These are phyloP conservation scores for Vesta saturnalis DNA, from an alignment of 2,888 invertebrate species.

Conservation along the genomic window DNA sequence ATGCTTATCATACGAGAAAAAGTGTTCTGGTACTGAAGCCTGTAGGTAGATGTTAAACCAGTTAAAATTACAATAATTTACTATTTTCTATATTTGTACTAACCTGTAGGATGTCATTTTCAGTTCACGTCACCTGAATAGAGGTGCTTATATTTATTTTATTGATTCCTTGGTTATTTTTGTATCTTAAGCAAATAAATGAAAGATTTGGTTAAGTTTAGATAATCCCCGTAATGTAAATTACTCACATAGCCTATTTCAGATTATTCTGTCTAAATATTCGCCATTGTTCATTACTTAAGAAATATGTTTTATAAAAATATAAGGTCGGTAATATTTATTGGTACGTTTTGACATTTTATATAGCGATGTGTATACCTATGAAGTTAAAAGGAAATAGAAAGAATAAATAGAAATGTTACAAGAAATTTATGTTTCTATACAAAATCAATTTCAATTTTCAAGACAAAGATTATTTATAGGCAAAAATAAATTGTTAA, in stretches of 20 bases:
- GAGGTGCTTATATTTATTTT: too few relatives aligned
- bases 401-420: conserved; percentile 39
- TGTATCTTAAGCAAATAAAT: too few relatives aligned
- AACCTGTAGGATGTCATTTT: conserved; percentile 52
- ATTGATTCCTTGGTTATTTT: too few relatives aligned
- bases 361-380: background rate
- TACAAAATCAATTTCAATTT: conserved; percentile 41
- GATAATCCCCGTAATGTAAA: too few relatives aligned
- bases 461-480: conserved; percentile 21
- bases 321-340: too few relatives aligned
- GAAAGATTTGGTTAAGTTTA: too few relatives aligned
- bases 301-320: too few relatives aligned
- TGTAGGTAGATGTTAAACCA: conserved; percentile 57
- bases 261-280: too few relatives aligned
- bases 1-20: too few relatives aligned
- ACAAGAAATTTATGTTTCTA: conserved; percentile 41
- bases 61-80: conserved; percentile 59
- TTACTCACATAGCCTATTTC: too few relatives aligned
- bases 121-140: too few relatives aligned
- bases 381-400: background rate
- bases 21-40: conserved; percentile 13
- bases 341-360: background rate
- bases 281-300: too few relatives aligned
- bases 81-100: conserved; percentile 55
- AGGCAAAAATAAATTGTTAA: conserved; percentile 29